These are phyloP conservation scores for Eupithecia subumbrata DNA, from an alignment of 2,888 invertebrate species.

Conservation along the genomic window DNA sequence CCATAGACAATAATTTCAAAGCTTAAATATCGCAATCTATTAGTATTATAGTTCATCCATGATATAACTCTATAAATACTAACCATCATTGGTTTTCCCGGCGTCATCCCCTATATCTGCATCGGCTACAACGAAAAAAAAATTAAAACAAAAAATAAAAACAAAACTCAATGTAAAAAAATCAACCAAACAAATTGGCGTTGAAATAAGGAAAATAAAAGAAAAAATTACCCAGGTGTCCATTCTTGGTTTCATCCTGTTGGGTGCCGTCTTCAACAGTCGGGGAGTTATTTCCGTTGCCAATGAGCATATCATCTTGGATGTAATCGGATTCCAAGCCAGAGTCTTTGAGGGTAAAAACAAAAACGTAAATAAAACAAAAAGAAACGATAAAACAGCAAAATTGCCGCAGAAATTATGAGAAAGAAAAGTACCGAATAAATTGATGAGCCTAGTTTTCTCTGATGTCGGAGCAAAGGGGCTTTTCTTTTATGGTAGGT, in stretches of 20 bases:
- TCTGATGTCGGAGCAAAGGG: not conserved
- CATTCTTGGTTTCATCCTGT: slow-evolving; percentile 79
- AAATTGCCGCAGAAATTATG: slow-evolving; percentile 49
- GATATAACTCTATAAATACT: slow-evolving; percentile 47
- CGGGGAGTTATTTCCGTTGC: slow-evolving; percentile 74
- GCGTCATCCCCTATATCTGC: slow-evolving; percentile 75
- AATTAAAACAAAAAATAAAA: slow-evolving; percentile 53
- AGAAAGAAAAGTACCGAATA: slow-evolving; percentile 24
- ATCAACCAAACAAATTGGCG: slow-evolving; percentile 31
- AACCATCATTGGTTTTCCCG: slow-evolving; percentile 74
- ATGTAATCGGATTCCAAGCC: slow-evolving; percentile 86
- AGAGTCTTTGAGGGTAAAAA: slow-evolving; percentile 74
- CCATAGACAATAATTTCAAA: not conserved
- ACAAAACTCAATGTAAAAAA: slow-evolving; percentile 41
- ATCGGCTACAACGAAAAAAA: slow-evolving; percentile 67
- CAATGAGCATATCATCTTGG: slow-evolving; percentile 81
- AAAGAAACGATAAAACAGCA: slow-evolving; percentile 45
- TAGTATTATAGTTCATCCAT: not conserved
- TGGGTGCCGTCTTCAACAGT: slow-evolving; percentile 76
- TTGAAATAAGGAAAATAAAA: slow-evolving; percentile 37
- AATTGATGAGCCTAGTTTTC: not conserved
- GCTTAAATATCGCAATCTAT: not conserved
- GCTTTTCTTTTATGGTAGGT: not conserved
- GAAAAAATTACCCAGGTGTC: slow-evolving; percentile 81
- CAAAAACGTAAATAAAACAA: slow-evolving; percentile 52